A percentile compares a stretch with the other conserved stretches of the same genome.
Conservation (phyloP, 35 echinoderm and acorn worm genomes). For the Strongylocentrotus purpuratus region DNA sequence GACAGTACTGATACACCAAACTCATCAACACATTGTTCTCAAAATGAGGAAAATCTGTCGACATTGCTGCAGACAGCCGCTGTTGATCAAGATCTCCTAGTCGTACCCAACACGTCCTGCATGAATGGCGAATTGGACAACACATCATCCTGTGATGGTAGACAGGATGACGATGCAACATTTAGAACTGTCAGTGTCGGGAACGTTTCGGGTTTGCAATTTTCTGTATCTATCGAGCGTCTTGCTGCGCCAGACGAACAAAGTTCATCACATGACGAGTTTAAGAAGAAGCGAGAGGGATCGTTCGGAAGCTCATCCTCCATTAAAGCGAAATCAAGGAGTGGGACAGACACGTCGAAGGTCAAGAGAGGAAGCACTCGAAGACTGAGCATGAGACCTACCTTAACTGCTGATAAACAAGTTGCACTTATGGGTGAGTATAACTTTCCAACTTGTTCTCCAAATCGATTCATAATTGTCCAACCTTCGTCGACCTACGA, state of each 20-base stretch:
- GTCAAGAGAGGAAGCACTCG: neutral
- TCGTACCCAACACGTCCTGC: neutral
- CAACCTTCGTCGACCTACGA: too few relatives aligned
- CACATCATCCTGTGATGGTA: neutral
- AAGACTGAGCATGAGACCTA: constrained; percentile 13
- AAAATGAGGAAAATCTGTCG: neutral
- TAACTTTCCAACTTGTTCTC: neutral
- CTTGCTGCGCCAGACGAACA: neutral
- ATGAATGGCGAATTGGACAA: neutral
- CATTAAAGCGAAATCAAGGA: neutral
- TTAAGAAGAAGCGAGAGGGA: neutral
- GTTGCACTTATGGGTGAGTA: constrained; percentile 41
- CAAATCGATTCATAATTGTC: too few relatives aligned
- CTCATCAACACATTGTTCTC: neutral
- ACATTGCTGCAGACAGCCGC: neutral
- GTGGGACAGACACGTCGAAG: neutral
- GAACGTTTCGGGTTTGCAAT: neutral
- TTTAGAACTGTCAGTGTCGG: neutral
- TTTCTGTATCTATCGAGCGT: neutral
- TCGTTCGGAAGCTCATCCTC: neutral
- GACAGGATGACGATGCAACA: neutral
- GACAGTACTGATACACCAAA: neutral
- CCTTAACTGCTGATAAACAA: constrained; percentile 32
- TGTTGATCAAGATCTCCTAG: neutral
- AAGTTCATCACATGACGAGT: neutral